Evolutionary conservation across 2,797 vertebrate genomes (phyloP).

Genomic region (Eulemur coronatus): DNA sequence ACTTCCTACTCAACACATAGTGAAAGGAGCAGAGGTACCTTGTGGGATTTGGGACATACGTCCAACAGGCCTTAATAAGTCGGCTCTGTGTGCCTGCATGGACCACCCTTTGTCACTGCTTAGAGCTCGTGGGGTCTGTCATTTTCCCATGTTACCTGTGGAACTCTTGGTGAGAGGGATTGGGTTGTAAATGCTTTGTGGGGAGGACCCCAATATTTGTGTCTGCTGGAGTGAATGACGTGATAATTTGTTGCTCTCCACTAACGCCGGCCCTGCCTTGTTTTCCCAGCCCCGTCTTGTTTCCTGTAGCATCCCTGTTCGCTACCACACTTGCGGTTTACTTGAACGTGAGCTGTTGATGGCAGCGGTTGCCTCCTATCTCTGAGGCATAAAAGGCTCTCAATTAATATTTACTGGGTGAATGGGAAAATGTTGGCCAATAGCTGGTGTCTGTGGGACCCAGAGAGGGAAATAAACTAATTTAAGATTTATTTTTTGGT

Average conservation of each 20-base stretch:
- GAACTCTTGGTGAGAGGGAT: neutral
- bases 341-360: neutral
- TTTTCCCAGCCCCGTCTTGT: neutral
- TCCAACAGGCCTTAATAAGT: neutral
- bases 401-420: neutral
- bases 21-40: neutral
- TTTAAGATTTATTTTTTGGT: neutral
- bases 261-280: fast-evolving
- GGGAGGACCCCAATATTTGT: neutral
- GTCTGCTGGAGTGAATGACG: neutral
- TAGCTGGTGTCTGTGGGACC: neutral
- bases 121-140: neutral
- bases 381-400: neutral
- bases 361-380: neutral
- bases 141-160: neutral
- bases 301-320: fast-evolving
- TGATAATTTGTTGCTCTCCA: neutral
- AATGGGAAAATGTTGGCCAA: neutral
- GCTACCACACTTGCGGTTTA: neutral
- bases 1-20: neutral
- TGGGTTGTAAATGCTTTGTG: neutral
- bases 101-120: neutral
- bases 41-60: no score
- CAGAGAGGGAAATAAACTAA: neutral
- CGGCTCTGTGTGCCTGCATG: no score